Evolutionary conservation across 2,797 vertebrate species (phyloP), one percentile per base, ranked within the genome.

Genomic region (Agapornis canus): DNA sequence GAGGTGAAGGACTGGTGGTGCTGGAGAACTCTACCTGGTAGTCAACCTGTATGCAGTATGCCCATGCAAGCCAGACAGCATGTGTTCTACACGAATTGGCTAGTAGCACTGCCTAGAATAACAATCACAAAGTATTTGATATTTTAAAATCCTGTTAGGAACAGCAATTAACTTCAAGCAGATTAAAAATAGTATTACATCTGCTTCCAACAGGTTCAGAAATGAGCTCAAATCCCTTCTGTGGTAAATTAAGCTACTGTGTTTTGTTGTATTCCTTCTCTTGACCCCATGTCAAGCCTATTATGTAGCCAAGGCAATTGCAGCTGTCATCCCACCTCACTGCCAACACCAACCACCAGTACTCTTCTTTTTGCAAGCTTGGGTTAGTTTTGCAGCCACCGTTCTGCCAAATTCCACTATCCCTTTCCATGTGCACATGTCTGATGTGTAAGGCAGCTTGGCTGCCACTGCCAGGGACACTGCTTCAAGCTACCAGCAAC

Each of bases 101-200:
- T 39, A 0, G 82, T 39, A 82, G 77, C 89, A 89, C 25, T 71
- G 60, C 89, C 79, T 82, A 78, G 2, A 91, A 42, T 27, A 86
- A 87, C 76, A 81, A 52, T 81, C 69, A 69, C 1, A 3, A 89
- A 86, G 59, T 59, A 82, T 69, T 37, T 83, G 52, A 49, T 81
- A 22, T 71, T 90, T 79, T 83, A 75, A 83, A 92, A 72, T 76
- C 54, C 79, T 18, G 19, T 81, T 69, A 82, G 79, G 45, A 91
- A 81, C 22, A 90, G 88, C 82, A 89, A 61, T 25, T 68, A 52
- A 45, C 32, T 63, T 92, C 82, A 85, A 78, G 75, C 17, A 83
- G 69, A 88, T 91, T 78, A 72, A 94, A 95, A 94, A 78, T 51
- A 92, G 12, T 45, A 68, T 57, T 72, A 81, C 69, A 90, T 54